Base-by-base conservation (phyloP, 2,113 vertebrate species). In the Mormyrus lacerda region DNA sequence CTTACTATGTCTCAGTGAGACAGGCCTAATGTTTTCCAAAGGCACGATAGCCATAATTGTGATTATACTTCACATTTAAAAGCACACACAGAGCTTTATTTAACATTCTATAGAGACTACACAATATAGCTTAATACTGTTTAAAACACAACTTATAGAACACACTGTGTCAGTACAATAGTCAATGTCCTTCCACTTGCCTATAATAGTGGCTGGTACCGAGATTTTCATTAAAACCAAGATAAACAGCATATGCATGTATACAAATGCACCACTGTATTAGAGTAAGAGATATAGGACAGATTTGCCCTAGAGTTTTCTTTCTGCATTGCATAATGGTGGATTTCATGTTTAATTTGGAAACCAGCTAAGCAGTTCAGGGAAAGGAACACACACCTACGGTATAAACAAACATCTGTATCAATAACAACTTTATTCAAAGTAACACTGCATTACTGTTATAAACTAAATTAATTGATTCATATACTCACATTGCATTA, bases 311-410 rank as follows among this genome's bases (percentile, higher is more conserved):
- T n/a, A 10, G 7, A n/a, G 44, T 19, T 86, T 51, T 51, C 48
- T 7, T 48, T 6, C 47, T 48, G 4, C 84, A 21, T 6, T 86
- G n/a, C 84, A 86, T 48, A 13, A 6, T 24, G 47, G 24, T 86
- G 15, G 44, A 86, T 51, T 51, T 87, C 24, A 53, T 87, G 85
- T 55, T 87, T 51, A 39, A 87, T 87, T 55, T 87, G 85, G 85
- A 51, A 35, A 55, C 85, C 31, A 31, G 7, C 85, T 87, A 53
- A 53, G 45, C 53, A 35, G 45, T 55, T 35, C 85, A 35, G 83
- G 83, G 83, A 85, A 85, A 85, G 47, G 47, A 87, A 87, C 55
- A 87, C 85, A 53, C 13, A 35, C 48, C 50, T 27, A 53, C 11
- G 2, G 85, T 87, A 87, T 39, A 27, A 50, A 86, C 50, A 87